Evolutionary conservation across 2,888 invertebrate species (phyloP).

Genomic region (Isoperla grammatica): DNA sequence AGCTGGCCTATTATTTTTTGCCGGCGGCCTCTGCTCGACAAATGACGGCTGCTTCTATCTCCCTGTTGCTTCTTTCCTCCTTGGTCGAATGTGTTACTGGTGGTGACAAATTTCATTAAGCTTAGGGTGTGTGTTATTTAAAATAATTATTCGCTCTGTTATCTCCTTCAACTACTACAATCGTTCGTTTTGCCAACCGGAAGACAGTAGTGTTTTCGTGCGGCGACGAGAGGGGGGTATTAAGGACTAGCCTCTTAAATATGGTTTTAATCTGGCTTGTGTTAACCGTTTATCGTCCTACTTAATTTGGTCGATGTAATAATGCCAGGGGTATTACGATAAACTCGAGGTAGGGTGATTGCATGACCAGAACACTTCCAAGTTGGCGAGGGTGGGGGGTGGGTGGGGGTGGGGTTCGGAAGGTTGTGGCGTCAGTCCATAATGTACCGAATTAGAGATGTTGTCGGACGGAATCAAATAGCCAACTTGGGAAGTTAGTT

Average conservation of each 20-base stretch:
- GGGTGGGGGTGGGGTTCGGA: too few relatives aligned
- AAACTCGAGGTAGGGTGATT: constrained; percentile 7
- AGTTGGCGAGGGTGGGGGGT: neutral
- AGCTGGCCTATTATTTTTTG: too few relatives aligned
- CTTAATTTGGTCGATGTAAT: constrained; percentile 17
- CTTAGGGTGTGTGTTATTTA: too few relatives aligned
- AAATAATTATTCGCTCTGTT: too few relatives aligned
- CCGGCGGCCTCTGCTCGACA: neutral
- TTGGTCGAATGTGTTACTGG: neutral
- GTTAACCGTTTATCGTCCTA: constrained; percentile 15
- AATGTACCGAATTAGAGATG: too few relatives aligned
- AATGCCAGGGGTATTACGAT: constrained; percentile 1
- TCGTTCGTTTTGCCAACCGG: neutral
- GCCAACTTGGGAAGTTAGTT: too few relatives aligned
- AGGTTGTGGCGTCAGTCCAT: too few relatives aligned
- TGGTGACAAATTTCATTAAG: too few relatives aligned
- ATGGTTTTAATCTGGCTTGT: constrained; percentile 20
- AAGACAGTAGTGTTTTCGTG: constrained; percentile 11
- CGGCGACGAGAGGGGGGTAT: constrained; percentile 10
- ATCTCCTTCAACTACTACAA: neutral
- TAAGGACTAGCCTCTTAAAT: constrained; percentile 17
- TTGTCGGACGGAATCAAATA: too few relatives aligned
- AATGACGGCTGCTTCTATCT: neutral
- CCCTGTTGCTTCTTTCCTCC: too few relatives aligned
- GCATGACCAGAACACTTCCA: constrained; percentile 6